A percentile compares a stretch with the other conserved stretches of the same genome.
Evolutionary conservation across 2,113 vertebrate species (phyloP).

Genomic region (Triplophysa tibetana): DNA sequence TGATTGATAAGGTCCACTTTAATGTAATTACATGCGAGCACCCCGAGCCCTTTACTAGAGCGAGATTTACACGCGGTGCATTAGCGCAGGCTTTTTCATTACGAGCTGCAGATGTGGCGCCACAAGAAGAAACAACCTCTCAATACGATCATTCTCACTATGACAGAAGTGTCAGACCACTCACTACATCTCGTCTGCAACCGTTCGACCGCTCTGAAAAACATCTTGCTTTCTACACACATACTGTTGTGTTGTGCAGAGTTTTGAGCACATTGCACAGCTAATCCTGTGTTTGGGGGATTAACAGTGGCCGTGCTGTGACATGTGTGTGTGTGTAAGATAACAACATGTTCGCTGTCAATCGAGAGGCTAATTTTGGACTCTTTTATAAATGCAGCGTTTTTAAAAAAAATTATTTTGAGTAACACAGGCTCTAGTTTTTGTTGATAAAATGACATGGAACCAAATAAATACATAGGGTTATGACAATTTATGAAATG

Average conservation of each 20-base stretch:
- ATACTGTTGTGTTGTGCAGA: slow-evolving; percentile 9
- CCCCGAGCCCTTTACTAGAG: background rate
- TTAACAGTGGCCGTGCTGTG: slow-evolving; percentile 21
- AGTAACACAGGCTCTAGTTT: background rate
- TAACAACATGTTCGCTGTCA: slow-evolving; percentile 34
- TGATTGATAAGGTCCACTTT: slow-evolving; percentile 18
- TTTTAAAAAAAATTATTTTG: background rate
- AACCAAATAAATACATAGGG: background rate
- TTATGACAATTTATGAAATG: background rate
- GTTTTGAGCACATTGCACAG: slow-evolving; percentile 16
- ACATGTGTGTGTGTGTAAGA: slow-evolving; percentile 28
- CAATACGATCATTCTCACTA: background rate
- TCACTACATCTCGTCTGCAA: slow-evolving; percentile 3
- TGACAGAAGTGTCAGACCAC: slow-evolving; percentile 5
- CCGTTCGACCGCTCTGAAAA: slow-evolving; percentile 12
- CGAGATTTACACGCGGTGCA: slow-evolving; percentile 9
- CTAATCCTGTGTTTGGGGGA: slow-evolving; percentile 38
- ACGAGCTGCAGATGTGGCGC: slow-evolving; percentile 23
- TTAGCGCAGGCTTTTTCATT: slow-evolving; percentile 28
- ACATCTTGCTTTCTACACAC: background rate
- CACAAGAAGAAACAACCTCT: background rate
- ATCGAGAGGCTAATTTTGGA: slow-evolving; percentile 15
- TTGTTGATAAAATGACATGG: background rate
- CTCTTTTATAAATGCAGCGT: slow-evolving; percentile 11
- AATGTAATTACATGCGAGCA: slow-evolving; percentile 12